phyloP scores from a whole-genome alignment of 2,113 vertebrate species.

The Proterorhinus semilunaris region DNA sequence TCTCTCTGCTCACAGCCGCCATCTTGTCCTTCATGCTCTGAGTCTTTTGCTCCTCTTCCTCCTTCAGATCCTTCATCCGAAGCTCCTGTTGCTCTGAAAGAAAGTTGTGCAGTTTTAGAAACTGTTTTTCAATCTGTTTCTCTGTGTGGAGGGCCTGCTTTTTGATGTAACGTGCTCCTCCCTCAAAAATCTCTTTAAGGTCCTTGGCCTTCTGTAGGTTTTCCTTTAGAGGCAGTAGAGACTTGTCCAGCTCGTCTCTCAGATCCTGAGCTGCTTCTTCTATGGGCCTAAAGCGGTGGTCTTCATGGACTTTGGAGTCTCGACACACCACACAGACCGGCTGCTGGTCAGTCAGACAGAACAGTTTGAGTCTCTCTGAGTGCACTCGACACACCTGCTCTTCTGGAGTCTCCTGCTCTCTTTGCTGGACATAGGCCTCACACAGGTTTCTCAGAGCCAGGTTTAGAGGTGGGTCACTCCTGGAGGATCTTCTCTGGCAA shows the following conservation, averaged over 20 bases:
- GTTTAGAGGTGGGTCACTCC: not conserved
- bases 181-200: not conserved
- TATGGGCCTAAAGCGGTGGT: not conserved
- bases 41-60: conserved; percentile 4
- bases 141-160: not conserved
- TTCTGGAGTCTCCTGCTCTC: not conserved
- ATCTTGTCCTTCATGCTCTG: conserved; percentile 3
- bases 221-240: not conserved
- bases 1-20: conserved; percentile 2
- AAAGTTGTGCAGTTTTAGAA: not conserved
- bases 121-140: not conserved
- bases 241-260: not conserved
- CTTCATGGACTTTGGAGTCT: not conserved
- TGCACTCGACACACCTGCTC: not conserved
- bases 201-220: not conserved
- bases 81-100: not conserved
- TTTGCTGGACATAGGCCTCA: not conserved
- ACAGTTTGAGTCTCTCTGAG: not conserved
- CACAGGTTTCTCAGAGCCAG: conserved; percentile 1
- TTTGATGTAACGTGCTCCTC: not conserved
- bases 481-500: not conserved
- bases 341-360: not conserved
- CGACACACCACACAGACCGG: conserved; percentile 1
- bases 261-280: not conserved
- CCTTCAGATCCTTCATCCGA: not conserved